Evolutionary conservation across 2,113 vertebrate species (phyloP).

Genomic region (Sinocyclocheilus anshuiensis): DNA sequence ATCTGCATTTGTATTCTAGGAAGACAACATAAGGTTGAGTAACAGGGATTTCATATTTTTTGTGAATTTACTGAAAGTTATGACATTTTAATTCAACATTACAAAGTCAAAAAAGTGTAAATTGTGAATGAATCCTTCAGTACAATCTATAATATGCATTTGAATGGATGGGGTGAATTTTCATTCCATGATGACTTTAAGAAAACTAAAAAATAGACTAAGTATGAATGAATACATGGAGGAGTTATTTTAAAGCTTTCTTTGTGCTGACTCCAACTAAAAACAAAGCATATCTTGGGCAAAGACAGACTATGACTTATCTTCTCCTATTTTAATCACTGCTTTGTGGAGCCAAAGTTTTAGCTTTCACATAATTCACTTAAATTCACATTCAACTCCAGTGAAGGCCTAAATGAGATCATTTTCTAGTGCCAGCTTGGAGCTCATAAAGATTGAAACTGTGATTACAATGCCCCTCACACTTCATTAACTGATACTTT

Average conservation of each 20-base stretch:
- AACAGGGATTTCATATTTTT: no score
- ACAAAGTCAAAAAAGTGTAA: no score
- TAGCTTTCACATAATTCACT: neutral
- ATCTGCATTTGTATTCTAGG: no score
- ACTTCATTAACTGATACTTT: neutral
- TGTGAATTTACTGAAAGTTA: no score
- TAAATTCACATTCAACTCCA: neutral
- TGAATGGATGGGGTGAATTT: neutral
- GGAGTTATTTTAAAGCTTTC: conserved; percentile 1
- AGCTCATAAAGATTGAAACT: neutral
- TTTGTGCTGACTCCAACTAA: conserved; percentile 11
- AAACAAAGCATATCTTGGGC: neutral
- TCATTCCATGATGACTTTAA: neutral
- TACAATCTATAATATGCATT: neutral
- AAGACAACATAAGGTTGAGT: no score
- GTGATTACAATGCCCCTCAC: neutral
- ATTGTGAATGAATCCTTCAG: neutral
- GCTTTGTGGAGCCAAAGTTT: neutral
- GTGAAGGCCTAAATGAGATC: neutral
- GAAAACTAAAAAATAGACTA: neutral
- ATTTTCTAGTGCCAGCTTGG: neutral
- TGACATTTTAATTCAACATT: no score
- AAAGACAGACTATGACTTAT: neutral
- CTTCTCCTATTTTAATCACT: neutral
- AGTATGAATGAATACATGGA: neutral